These are phyloP conservation scores for Pangasius djambal DNA, from an alignment of 2,797 vertebrate species.

Conservation along the genomic window DNA sequence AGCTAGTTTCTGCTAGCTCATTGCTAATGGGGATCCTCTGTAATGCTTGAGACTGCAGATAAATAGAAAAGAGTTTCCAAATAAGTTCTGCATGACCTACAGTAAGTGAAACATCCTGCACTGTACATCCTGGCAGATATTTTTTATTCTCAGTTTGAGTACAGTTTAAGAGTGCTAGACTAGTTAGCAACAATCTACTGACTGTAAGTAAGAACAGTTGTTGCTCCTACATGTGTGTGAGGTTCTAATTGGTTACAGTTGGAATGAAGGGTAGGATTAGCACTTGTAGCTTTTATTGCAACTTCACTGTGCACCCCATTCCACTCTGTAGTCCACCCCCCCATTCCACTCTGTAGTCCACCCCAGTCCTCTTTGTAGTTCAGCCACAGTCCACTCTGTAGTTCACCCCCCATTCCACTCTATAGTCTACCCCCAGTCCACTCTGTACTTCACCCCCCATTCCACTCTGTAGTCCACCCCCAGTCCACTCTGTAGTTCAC, in stretches of 20 bases:
- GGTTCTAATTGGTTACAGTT: neutral
- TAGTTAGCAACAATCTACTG: neutral
- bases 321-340: neutral
- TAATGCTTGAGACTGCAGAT: neutral
- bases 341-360: neutral
- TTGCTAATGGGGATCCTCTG: conserved; percentile 8
- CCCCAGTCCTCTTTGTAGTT: neutral
- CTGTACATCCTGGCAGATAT: neutral
- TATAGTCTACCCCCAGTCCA: too few species aligned
- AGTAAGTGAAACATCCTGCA: neutral
- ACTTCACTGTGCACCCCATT: neutral
- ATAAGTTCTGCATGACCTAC: neutral
- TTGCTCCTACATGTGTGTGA: neutral
- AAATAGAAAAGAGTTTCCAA: neutral
- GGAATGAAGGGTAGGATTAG: neutral
- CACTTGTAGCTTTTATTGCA: neutral
- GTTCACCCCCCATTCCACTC: too few species aligned
- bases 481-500: too few species aligned
- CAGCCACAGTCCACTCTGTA: neutral
- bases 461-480: too few species aligned
- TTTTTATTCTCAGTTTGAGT: neutral
- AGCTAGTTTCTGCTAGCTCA: neutral
- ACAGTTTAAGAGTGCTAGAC: neutral
- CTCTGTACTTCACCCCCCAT: too few species aligned
- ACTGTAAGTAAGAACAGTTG: neutral